Evolutionary conservation across 2,797 vertebrate species (phyloP), one percentile per base, ranked within the genome.

Genomic region (Myioborus miniatus): DNA sequence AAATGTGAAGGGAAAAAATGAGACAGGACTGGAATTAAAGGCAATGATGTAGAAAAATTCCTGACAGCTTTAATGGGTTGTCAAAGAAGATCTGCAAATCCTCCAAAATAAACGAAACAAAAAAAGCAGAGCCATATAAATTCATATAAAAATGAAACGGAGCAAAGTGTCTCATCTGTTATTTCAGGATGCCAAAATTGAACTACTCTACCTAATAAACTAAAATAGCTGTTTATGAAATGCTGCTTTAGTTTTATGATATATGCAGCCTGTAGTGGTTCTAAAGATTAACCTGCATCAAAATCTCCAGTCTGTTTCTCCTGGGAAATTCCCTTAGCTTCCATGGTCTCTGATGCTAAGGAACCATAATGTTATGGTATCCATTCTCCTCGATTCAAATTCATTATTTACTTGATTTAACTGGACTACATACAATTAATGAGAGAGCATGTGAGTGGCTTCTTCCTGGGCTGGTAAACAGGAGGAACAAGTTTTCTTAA

Each of bases 1-100:
- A 55, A 89, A 65, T 30, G 41, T 43, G 69, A 92, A 24, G 47
- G 74, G 18, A 50, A 89, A 65, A 92, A 95, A 85, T 64, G 70
- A 91, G n/a, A 85, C 39, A 85, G 56, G 41, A 47, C 47, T 77
- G 89, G 74, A 94, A 94, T 82, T 89, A 94, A 91, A 91, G 41
- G 88, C 70, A 94, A 43, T 59, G 87, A 80, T 72, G 89, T 80
- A 96, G 87, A 95, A 96, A 96, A 96, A 76, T 41, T 90, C 27
- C 62, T 93, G 87, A 92, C 79, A 94, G 65, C 37, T 92, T 87
- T 84, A 95, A 89, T 59, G 59, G 43, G 8, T 63, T 86, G 65
- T 87, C 87, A 85, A 32, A 83, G 37, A 79, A 94, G 36, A 87
- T 50, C 72, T 93, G 69, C 55, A 88, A 78, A 78, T 8, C 34